Conservation (phyloP, 2,113 vertebrate genomes). For the cat (Felis catus) region F.catus_Fca126_mat1.0 CM031415.1:97023501-97024000, state of each 20-base stretch:
- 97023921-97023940: background rate
- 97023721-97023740: background rate
- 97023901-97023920: background rate
- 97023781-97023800: background rate
- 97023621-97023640: constrained; percentile 1
- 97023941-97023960: background rate
- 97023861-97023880: background rate
- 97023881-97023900: background rate
- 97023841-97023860: background rate
- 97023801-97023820: background rate
- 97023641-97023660: background rate
- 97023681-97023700: background rate
- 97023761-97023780: background rate
- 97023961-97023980: no score
- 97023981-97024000: background rate
- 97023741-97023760: constrained; percentile 9
- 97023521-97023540: background rate
- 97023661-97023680: background rate
- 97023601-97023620: background rate
- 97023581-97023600: background rate
- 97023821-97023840: background rate
- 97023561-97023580: background rate
- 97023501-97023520: background rate
- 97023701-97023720: background rate
- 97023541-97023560: background rate